phyloP scores from a whole-genome alignment of 2,888 invertebrate species.

The Microplitis manilae region DNA sequence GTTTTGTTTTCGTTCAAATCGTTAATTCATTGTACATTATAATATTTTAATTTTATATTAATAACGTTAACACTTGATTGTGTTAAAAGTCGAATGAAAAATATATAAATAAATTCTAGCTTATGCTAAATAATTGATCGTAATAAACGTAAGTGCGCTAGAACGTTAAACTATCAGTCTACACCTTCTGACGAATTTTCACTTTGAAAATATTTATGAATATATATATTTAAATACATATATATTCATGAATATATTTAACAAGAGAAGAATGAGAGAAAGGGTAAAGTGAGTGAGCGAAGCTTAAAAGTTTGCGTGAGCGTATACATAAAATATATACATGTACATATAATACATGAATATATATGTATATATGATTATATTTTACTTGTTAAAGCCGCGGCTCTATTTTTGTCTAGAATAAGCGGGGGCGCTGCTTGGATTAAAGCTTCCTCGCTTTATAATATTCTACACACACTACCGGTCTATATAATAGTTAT shows the following conservation, averaged over 20 bases:
- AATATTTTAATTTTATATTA: not conserved
- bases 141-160: constrained; percentile 20
- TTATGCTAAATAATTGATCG: not conserved
- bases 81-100: not conserved
- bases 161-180: constrained; percentile 35
- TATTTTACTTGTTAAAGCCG: constrained; percentile 55
- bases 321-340: constrained; percentile 8
- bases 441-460: constrained; percentile 58
- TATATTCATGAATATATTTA: constrained; percentile 11
- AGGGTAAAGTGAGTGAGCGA: constrained; percentile 29
- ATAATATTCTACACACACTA: constrained; percentile 47
- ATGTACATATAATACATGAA: not conserved
- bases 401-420: constrained; percentile 62
- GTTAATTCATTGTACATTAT: not conserved
- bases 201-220: constrained; percentile 24
- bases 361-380: not conserved
- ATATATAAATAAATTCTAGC: constrained; percentile 9
- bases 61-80: not conserved
- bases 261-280: constrained; percentile 12
- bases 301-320: constrained; percentile 18
- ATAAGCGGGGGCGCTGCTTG: constrained; percentile 63
- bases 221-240: not conserved
- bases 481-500: not conserved
- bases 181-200: constrained; percentile 25
- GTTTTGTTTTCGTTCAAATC: not conserved